Base-by-base conservation (phyloP, 2,888 invertebrate species). In the Mystacides longicornis region DNA sequence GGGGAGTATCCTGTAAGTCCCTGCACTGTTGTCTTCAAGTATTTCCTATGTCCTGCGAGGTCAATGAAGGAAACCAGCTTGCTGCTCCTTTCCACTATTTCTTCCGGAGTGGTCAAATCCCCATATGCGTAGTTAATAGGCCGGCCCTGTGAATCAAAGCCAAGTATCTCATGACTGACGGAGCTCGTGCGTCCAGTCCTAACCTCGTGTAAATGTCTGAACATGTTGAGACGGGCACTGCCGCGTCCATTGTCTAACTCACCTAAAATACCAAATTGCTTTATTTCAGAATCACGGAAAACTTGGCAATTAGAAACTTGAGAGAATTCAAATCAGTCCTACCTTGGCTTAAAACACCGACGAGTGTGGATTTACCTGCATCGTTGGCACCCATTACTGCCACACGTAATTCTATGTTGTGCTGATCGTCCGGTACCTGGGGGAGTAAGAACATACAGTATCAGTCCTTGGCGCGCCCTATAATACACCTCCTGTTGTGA, bases 271-370 rank as follows among this genome's bases (percentile, higher is more conserved):
- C 11, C 47, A 23, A 46, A 46, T 4, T 16, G 16, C 37, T n/a
- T 27, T 5, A 5, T 7, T 27, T 27, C 7, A 27, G 27, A 27
- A 5, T 7, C 11, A 11, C 11, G 27, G 27, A 27, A 11, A 27
- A 11, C 5, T 7, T 27, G 27, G 11, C 5, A 5, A 7, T 11
- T 7, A 7, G 27, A 7, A 7, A 27, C 11, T 11, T 27, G 27
- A 27, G 11, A 27, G 11, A 16, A 37, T 37, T n/a, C 7, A 37
- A 37, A 4, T n/a, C 3, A 37, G 37, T n/a, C 16, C 14, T 56
- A 74, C 97, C 96, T 72, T 97, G 95, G 0, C 97, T 97, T 23
- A 99, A 72, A 0, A 98, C 97, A 11, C 98, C 98, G 23, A 97
- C 79, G 27, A 98, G 78, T 0, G 97, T 98, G 4, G 95, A 95